These are phyloP conservation scores for Allacma fusca DNA, from an alignment of 2,888 invertebrate genomes.

Conservation along the genomic window DNA sequence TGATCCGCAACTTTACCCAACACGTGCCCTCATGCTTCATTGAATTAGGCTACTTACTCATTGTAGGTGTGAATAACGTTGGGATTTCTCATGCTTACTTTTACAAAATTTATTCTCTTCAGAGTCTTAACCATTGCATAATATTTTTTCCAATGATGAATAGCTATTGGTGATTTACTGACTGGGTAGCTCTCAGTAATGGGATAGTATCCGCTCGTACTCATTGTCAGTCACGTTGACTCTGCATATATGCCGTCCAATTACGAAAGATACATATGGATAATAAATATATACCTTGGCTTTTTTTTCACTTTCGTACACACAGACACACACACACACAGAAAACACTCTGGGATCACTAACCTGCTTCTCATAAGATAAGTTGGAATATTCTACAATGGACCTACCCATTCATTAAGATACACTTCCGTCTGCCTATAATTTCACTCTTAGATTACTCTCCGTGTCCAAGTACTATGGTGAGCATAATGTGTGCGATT, in stretches of 20 bases:
- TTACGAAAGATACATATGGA: no score
- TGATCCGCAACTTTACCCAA: background rate
- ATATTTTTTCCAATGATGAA: no score
- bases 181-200: background rate
- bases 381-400: background rate
- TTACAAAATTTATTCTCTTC: no score
- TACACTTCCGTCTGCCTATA: background rate
- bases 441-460: background rate
- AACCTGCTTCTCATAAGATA: constrained; percentile 13
- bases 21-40: constrained; percentile 15
- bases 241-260: no score
- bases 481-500: no score
- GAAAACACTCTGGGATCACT: background rate
- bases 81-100: no score
- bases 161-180: no score
- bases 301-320: background rate
- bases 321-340: background rate
- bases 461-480: background rate
- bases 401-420: constrained; percentile 4
- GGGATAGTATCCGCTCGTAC: background rate
- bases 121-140: no score
- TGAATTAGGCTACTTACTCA: constrained; percentile 19
- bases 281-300: no score
- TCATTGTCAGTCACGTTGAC: no score
- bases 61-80: background rate